phyloP scores from a whole-genome alignment of 2,888 invertebrate genomes.

The Acronicta leporina region DNA sequence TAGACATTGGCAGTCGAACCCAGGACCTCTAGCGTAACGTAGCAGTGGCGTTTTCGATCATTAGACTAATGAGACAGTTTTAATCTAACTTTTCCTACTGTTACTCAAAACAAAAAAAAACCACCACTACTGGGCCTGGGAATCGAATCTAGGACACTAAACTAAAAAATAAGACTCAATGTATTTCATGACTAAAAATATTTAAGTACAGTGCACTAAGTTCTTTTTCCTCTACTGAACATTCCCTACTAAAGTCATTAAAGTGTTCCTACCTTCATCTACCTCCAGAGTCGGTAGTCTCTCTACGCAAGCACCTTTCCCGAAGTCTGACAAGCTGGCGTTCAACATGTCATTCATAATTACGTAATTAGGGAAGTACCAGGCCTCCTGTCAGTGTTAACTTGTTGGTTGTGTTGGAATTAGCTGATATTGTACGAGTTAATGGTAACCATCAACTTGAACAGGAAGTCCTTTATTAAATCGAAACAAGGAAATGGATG shows the following conservation, averaged over 20 bases:
- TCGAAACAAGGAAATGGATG: not conserved
- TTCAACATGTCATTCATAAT: slow-evolving; percentile 3
- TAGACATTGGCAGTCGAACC: too few relatives aligned
- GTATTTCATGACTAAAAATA: too few relatives aligned
- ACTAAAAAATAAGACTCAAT: too few relatives aligned
- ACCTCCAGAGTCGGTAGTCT: not conserved
- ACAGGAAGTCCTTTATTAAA: not conserved
- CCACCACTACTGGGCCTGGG: too few relatives aligned
- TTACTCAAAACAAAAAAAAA: too few relatives aligned
- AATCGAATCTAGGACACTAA: too few relatives aligned
- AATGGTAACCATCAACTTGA: not conserved
- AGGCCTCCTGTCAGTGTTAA: not conserved
- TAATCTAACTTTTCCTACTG: too few relatives aligned
- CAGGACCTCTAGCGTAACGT: too few relatives aligned
- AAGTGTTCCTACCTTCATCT: accelerated
- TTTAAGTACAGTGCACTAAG: too few relatives aligned
- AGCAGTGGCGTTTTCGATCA: too few relatives aligned
- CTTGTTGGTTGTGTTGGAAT: slow-evolving; percentile 1
- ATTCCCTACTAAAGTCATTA: not conserved
- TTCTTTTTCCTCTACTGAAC: too few relatives aligned
- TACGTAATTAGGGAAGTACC: slow-evolving; percentile 4
- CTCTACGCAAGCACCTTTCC: not conserved
- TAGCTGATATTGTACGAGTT: slow-evolving; percentile 1
- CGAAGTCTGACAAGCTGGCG: not conserved
- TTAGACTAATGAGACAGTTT: too few relatives aligned